Evolutionary conservation across 2,888 invertebrate genomes (phyloP).

Genomic region (Apomyelois bistriatella): DNA sequence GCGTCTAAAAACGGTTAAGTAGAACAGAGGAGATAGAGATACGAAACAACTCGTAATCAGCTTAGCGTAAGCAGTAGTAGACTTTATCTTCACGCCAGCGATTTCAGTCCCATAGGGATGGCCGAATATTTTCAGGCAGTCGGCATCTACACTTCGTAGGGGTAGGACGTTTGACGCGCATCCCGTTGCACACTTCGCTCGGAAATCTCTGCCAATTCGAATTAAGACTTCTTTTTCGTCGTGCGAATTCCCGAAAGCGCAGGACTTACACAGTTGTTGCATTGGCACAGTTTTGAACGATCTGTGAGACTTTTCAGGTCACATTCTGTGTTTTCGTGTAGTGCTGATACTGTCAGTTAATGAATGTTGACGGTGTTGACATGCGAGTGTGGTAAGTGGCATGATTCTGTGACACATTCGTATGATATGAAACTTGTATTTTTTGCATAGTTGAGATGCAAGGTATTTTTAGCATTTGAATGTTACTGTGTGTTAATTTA

Average conservation of each 20-base stretch:
- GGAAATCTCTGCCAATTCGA: constrained; percentile 23
- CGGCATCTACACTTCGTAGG: constrained; percentile 42
- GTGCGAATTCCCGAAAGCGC: constrained; percentile 13
- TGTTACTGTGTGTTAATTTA: too few species aligned
- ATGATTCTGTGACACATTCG: constrained; percentile 22
- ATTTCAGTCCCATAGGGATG: constrained; percentile 37
- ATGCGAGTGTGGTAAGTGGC: constrained; percentile 52
- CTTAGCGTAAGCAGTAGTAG: constrained; percentile 52
- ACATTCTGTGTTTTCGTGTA: constrained; percentile 35
- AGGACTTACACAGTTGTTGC: too few species aligned
- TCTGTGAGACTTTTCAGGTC: constrained; percentile 19
- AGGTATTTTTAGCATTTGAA: too few species aligned
- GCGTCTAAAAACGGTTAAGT: constrained; percentile 24
- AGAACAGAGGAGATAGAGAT: constrained; percentile 27
- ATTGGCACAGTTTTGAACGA: constrained; percentile 15
- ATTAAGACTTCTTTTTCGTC: constrained; percentile 9
- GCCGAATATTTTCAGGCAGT: constrained; percentile 54
- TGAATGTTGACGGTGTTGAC: constrained; percentile 51
- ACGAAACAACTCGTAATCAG: constrained; percentile 49
- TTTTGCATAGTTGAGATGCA: not conserved
- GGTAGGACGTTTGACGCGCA: constrained; percentile 39
- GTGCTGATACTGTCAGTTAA: constrained; percentile 40
- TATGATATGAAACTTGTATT: not conserved
- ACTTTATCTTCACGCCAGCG: constrained; percentile 48
- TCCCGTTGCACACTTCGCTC: constrained; percentile 33